Conservation (phyloP, 2,888 invertebrate genomes). For the Pimpla rufipes region DNA sequence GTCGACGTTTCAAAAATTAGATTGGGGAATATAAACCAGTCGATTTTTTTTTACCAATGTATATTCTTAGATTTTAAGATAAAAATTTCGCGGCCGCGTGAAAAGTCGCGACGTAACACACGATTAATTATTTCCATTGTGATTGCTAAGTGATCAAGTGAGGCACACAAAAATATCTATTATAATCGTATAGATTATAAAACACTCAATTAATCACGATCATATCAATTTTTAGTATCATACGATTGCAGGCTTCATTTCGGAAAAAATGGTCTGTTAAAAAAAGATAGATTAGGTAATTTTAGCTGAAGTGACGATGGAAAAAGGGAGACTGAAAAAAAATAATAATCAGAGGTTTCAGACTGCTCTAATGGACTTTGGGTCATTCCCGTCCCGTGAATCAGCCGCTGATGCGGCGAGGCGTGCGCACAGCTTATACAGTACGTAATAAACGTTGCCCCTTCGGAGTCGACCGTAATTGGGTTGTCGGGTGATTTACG, state of each 20-base stretch:
- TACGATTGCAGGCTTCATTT: neutral
- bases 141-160: too few relatives aligned
- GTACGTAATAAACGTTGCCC: neutral
- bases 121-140: too few relatives aligned
- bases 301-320: neutral
- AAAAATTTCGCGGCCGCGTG: neutral
- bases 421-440: neutral
- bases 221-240: neutral
- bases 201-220: neutral
- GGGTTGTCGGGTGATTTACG: neutral
- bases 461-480: neutral
- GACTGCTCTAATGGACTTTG: slow-evolving; percentile 13
- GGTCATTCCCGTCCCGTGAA: neutral
- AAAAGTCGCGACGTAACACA: neutral
- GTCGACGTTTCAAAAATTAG: neutral
- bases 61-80: neutral
- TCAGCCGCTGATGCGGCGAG: neutral
- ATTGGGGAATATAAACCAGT: neutral
- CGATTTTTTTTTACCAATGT: slow-evolving; percentile 9
- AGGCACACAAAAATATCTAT: neutral
- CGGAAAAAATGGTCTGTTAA: neutral
- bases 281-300: neutral
- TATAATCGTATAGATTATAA: neutral
- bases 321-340: slow-evolving; percentile 29
- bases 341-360: slow-evolving; percentile 1